These are phyloP conservation scores for Phyllotis vaccarum DNA, from an alignment of 2,797 vertebrate species.

Conservation along the genomic window DNA sequence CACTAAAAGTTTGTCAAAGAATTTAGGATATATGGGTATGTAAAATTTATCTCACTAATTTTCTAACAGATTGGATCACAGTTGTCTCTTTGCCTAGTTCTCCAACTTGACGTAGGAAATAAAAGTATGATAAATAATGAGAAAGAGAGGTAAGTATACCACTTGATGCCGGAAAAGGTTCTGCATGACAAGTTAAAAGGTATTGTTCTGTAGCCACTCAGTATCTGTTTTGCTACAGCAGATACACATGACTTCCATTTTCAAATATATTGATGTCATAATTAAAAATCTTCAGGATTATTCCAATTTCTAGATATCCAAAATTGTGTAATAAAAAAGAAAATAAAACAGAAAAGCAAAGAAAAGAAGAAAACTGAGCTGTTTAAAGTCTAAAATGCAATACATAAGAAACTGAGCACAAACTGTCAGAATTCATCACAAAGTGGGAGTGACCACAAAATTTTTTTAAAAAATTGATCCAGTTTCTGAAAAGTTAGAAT, in stretches of 20 bases:
- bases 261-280: not conserved
- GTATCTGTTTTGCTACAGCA: not conserved
- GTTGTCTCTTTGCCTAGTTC: not conserved
- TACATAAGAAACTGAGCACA: not conserved
- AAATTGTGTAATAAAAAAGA: not conserved
- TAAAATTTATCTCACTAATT: conserved; percentile 36
- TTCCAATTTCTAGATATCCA: not conserved
- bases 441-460: not conserved
- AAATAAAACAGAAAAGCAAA: not conserved
- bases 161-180: too few species aligned
- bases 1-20: conserved; percentile 30
- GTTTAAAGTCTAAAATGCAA: not conserved
- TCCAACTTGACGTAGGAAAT: not conserved
- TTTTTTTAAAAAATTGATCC: not conserved
- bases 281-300: not conserved
- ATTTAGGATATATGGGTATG: not conserved
- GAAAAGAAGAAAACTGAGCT: not conserved
- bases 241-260: not conserved
- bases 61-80: conserved; percentile 26
- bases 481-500: not conserved
- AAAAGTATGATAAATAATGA: not conserved
- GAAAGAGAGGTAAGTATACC: not conserved
- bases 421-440: not conserved
- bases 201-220: not conserved
- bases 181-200: not conserved